Base-by-base conservation (phyloP, 2,113 vertebrate genomes). In the Bothrops jararaca region DNA sequence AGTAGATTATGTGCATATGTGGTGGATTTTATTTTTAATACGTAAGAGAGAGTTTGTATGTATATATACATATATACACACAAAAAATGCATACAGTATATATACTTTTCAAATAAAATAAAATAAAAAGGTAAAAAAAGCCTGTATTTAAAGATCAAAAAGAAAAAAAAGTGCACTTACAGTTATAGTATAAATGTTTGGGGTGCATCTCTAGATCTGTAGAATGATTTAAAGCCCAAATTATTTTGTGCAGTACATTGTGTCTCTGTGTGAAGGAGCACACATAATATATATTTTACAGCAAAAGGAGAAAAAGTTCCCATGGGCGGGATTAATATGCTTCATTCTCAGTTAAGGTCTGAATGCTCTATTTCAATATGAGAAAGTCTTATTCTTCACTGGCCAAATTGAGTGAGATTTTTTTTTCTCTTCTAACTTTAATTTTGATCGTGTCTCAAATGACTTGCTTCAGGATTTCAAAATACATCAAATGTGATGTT, bases 21-120 rank as follows among this genome's bases (percentile, higher is more conserved):
- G 29, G 4, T 92, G 56, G 69, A 92, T 93, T 39, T 42, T 53
- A 60, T 69, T 88, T 92, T 96, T 95, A 96, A 96, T 96, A 93
- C 64, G 93, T 34, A 91, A 92, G 74, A 85, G 53, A 91, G 95
- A 96, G 91, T 96, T 58, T 85, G 45, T 91, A 93, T 96, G 96
- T 97, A 92, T 57, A 6, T 7, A 2, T 64, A 26, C 11, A 58
- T 24, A 7, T 58, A 58, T 24, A 58, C 23, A 24, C 23, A 24
- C 22, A 58, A 8, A 50, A 50, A 50, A 50, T 50, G 48, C 48
- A 50, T 50, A 50, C 48, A 50, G 48, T 57, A 57, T 56, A 56
- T 57, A 58, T 23, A 23, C 48, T 50, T 50, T 94, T 97, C 93
- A 95, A 95, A 95, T 92, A 94, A 91, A 92, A 86, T 29, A 20